Conservation (phyloP, 2,888 invertebrate species). For the Troides aeacus region DNA sequence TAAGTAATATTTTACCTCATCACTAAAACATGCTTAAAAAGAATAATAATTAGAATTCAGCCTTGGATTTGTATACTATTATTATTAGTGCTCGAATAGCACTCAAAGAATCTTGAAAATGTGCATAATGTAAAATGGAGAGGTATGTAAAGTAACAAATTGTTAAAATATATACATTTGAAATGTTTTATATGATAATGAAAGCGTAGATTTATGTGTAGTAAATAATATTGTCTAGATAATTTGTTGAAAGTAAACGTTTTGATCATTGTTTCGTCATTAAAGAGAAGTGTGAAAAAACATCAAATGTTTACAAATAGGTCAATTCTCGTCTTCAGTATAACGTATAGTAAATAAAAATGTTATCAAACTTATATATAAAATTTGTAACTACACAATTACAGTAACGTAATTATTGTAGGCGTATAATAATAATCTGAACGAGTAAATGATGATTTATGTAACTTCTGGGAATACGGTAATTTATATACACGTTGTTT, state of each 20-base stretch:
- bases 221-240: neutral
- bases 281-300: too few relatives aligned
- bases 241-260: neutral
- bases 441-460: conserved; percentile 1
- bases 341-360: too few relatives aligned
- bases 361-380: too few relatives aligned
- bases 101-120: too few relatives aligned
- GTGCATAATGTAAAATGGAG: too few relatives aligned
- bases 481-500: conserved; percentile 33
- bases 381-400: neutral
- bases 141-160: neutral
- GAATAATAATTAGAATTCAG: neutral
- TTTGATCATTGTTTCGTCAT: neutral
- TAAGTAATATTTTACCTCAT: neutral
- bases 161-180: neutral
- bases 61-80: neutral
- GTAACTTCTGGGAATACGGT: conserved; percentile 23
- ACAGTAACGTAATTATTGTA: neutral
- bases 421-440: neutral
- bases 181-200: neutral
- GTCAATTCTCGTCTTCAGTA: too few relatives aligned
- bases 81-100: neutral
- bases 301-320: too few relatives aligned
- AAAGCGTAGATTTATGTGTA: neutral
- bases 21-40: neutral